Evolutionary conservation across 2,888 invertebrate species (phyloP), one percentile per base, ranked within the genome.

Genomic region (Lottia gigantea): DNA sequence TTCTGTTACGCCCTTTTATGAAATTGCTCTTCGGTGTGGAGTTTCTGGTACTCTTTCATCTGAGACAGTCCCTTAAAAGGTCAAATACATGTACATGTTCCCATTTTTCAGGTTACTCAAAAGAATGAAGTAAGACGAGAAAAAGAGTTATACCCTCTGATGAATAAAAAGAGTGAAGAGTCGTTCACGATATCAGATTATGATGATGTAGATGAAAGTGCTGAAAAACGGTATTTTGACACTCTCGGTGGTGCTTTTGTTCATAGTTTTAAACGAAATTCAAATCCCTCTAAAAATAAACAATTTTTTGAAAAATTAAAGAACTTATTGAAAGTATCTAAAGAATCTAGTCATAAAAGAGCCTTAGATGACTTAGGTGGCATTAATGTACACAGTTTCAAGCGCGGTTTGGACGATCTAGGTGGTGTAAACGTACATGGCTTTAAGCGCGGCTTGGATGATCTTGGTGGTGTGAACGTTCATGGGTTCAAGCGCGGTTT

Each of bases 161-260:
- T 40, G 55, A 55, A 23, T 23, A 55, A 55, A 55, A 55, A 23
- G 14, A 55, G 55, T 55, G 19, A 2, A 2, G 19, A 55, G 23
- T 23, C 55, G 19, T 55, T 55, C 14, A 55, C 55, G 2, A 55
- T 55, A 23, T 19, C 55, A 8, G 55, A 55, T 55, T 55, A 23
- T 2, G 55, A 55, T 23, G 55, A 55, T 55, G 12, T 23, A n/a
- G 55, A 55, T 23, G 55, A 55, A 55, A 55, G 55, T 55, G 55
- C 55, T 55, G 55, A 55, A 7, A 55, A 55, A 55, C 55, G 55
- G 3, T 55, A 55, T 23, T 55, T 55, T 55, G 55, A 55, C 23
- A 23, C 55, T 55, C 55, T 55, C 14, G 55, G 55, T 55, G 55
- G 55, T 23, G 55, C 55, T 23, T 55, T 12, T 19, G 55, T 55